Conservation (phyloP, 2,797 vertebrate species). For the Eulemur mongoz region DNA sequence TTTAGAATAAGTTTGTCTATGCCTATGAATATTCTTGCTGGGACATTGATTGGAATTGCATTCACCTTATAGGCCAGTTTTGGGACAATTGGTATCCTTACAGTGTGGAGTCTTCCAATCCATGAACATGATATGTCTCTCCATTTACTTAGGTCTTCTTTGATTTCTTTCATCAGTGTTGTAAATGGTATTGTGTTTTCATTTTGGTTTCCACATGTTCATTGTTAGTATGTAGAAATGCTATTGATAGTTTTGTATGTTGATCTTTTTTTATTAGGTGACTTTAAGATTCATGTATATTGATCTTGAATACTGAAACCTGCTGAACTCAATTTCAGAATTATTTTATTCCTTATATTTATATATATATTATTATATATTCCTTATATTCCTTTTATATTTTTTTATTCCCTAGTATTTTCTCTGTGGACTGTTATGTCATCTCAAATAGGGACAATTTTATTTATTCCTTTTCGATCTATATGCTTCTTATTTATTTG, state of each 20-base stretch:
- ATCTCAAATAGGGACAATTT: neutral
- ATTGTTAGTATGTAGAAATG: neutral
- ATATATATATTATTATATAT: neutral
- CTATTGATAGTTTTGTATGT: neutral
- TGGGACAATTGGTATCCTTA: neutral
- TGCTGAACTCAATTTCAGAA: neutral
- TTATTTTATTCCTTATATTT: neutral
- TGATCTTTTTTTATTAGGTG: neutral
- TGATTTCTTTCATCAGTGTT: neutral
- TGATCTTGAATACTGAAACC: neutral
- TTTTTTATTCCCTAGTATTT: neutral
- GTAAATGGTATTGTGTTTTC: neutral
- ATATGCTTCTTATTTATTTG: neutral
- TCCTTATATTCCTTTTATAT: neutral
- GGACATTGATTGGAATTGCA: neutral
- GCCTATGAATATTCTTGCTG: neutral
- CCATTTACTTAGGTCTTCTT: neutral
- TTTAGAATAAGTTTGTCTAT: neutral
- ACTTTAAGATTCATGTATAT: neutral
- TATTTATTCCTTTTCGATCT: neutral
- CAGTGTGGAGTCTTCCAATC: neutral
- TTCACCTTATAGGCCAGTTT: neutral
- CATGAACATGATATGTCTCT: neutral
- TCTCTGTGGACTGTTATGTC: neutral
- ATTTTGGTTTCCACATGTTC: neutral